Conservation (phyloP, 53 echinoderm and acorn worm species). For the Crossaster papposus region DNA sequence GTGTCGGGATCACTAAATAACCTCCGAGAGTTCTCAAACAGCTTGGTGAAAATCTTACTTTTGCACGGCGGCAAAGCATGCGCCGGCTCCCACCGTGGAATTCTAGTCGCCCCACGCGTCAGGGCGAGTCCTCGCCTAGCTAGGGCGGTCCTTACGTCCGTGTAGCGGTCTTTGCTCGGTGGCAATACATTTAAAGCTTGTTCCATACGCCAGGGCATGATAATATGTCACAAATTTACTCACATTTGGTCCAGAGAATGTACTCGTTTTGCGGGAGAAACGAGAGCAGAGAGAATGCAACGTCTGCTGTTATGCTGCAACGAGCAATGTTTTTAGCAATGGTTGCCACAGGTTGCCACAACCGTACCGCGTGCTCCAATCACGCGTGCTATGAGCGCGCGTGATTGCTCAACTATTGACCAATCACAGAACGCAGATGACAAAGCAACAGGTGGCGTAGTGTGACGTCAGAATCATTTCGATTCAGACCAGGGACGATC, state of each 20-base stretch:
- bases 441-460: constrained; percentile 1
- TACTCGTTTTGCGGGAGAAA: neutral
- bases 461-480: constrained; percentile 24
- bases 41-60: constrained; percentile 43
- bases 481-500: too few relatives aligned
- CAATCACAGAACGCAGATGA: neutral
- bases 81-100: neutral
- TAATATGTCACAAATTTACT: neutral
- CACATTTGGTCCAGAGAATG: neutral
- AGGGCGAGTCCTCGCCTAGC: constrained; percentile 4
- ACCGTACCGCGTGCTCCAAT: neutral
- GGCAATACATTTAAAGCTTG: constrained; percentile 54
- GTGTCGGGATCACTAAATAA: constrained; percentile 25
- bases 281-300: neutral
- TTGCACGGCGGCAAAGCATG: constrained; percentile 24
- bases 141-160: neutral
- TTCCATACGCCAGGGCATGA: constrained; percentile 65
- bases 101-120: neutral
- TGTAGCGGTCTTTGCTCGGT: constrained; percentile 24
- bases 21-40: constrained; percentile 52
- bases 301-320: neutral
- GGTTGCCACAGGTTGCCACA: neutral
- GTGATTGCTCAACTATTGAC: constrained; percentile 3
- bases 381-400: neutral
- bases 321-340: too few relatives aligned